Evolutionary conservation across 2,113 vertebrate species (phyloP), one percentile per base, ranked within the genome.

Genomic region (Empidonax alnorum): DNA sequence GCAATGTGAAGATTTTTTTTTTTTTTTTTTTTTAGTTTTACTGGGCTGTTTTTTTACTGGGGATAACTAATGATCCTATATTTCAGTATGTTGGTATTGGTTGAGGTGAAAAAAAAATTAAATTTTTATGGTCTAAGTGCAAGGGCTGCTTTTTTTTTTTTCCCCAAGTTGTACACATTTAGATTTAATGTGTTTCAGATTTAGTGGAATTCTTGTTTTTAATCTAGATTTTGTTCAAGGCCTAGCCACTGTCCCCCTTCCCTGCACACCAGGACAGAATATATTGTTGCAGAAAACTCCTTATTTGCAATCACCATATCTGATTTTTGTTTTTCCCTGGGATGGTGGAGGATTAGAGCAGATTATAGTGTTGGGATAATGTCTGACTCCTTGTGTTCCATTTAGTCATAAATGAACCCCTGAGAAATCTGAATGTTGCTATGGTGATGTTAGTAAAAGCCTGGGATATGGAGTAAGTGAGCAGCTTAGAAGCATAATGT

Each of bases 301-400:
- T 79, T 93, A 58, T 65, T 89, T 92, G 66, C 67, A 55, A 65
- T 71, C 15, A n/a, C 74, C 63, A 23, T 96, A 84, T 95, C 75
- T 90, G 92, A 92, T 95, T 96, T 96, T 91, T 93, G 68, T 97
- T 84, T 96, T 97, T 91, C 85, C 53, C 93, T 84, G 93, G 77
- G 87, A 96, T 5, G 46, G 75, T 91, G 84, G 87, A 93, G 90
- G 96, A 97, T 98, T 98, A 98, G 96, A 95, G 66, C 82, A 96
- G 97, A 98, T 98, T 98, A 98, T 84, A 91, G 95, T 68, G 84
- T 97, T 97, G 82, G 95, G 95, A 95, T 98, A 97, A 98, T 86
- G 90, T 96, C 93, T 94, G 90, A 96, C 93, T 97, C 75, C 91
- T 97, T 93, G 87, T 96, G 91, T 97, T 98, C 96, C 94, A 97